A percentile compares a stretch with the other conserved stretches of the same genome.
Conservation (phyloP, 30 jellyfish, hydroid and myxozoan species). For the Aurelia sp. region DNA sequence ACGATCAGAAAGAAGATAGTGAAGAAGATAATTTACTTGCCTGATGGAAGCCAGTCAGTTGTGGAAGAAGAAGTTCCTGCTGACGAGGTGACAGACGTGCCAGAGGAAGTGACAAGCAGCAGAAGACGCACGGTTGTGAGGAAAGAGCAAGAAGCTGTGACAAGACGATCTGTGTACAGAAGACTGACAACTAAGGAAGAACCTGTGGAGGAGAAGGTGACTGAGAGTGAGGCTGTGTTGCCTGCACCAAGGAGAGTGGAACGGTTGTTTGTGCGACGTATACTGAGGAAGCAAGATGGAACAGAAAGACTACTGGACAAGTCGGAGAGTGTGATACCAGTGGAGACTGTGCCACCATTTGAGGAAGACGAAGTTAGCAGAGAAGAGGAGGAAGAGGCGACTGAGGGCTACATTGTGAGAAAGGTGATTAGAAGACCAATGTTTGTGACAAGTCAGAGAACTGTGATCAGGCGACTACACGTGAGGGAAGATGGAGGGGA, state of each 20-base stretch:
- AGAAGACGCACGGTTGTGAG: conserved; percentile 17
- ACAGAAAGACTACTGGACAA: conserved; percentile 34
- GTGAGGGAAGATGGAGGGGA: conserved; percentile 48
- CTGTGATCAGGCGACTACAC: conserved; percentile 46
- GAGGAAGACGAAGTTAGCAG: conserved; percentile 21
- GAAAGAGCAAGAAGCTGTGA: conserved; percentile 17
- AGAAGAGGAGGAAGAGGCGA: conserved; percentile 28
- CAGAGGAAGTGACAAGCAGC: conserved; percentile 16
- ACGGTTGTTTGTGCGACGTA: conserved; percentile 75
- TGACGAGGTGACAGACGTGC: conserved; percentile 2
- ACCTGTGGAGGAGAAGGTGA: conserved; percentile 49
- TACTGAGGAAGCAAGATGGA: conserved; percentile 82
- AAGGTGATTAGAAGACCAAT: conserved; percentile 72
- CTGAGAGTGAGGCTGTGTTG: background rate
- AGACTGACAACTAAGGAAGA: background rate
- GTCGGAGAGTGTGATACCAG: conserved; percentile 20
- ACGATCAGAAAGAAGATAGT: conserved; percentile 1
- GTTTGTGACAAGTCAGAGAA: conserved; percentile 75
- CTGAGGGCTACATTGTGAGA: conserved; percentile 28
- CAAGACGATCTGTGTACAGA: conserved; percentile 27
- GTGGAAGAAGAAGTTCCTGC: conserved; percentile 36
- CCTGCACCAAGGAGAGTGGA: conserved; percentile 69
- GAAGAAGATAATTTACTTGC: conserved; percentile 37
- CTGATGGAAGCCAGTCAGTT: conserved; percentile 32
- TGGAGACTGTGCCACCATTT: conserved; percentile 13